These are phyloP conservation scores for Hedychridium roseum DNA, from an alignment of 2,888 invertebrate species.

Conservation along the genomic window DNA sequence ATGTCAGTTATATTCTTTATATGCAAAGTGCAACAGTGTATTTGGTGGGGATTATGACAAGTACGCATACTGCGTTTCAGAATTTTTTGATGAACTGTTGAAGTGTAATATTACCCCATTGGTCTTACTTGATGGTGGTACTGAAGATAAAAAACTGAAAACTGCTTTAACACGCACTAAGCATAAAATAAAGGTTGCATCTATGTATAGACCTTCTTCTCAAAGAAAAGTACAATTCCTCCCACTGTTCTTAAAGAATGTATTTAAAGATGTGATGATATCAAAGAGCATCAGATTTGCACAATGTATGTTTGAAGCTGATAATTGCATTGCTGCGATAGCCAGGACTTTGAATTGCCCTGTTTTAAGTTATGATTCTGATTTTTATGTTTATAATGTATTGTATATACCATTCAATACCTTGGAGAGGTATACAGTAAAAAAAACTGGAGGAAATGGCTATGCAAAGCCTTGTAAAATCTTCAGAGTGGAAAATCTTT, in stretches of 20 bases:
- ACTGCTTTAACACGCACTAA: slow-evolving; percentile 71
- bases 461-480: slow-evolving; percentile 73
- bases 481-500: slow-evolving; percentile 76
- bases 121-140: slow-evolving; percentile 84
- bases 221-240: slow-evolving; percentile 71
- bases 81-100: slow-evolving; percentile 75
- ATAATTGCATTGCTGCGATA: slow-evolving; percentile 84
- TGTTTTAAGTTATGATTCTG: slow-evolving; percentile 91
- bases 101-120: slow-evolving; percentile 77
- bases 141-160: slow-evolving; percentile 74
- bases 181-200: slow-evolving; percentile 70
- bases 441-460: slow-evolving; percentile 35
- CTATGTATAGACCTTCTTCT: slow-evolving; percentile 65
- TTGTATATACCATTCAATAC: slow-evolving; percentile 81
- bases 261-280: slow-evolving; percentile 75
- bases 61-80: slow-evolving; percentile 71
- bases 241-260: slow-evolving; percentile 78
- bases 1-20: slow-evolving; percentile 73
- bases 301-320: slow-evolving; percentile 88
- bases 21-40: slow-evolving; percentile 72
- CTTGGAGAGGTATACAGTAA: slow-evolving; percentile 65
- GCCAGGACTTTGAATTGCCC: slow-evolving; percentile 83
- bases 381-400: slow-evolving; percentile 90
- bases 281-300: slow-evolving; percentile 74
- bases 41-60: slow-evolving; percentile 90